Percentiles rank a stretch among this genome's conserved stretches.
These are phyloP conservation scores for Drosophila subquinaria DNA, from an alignment of 2,888 invertebrate species.

Conservation along the genomic window DNA sequence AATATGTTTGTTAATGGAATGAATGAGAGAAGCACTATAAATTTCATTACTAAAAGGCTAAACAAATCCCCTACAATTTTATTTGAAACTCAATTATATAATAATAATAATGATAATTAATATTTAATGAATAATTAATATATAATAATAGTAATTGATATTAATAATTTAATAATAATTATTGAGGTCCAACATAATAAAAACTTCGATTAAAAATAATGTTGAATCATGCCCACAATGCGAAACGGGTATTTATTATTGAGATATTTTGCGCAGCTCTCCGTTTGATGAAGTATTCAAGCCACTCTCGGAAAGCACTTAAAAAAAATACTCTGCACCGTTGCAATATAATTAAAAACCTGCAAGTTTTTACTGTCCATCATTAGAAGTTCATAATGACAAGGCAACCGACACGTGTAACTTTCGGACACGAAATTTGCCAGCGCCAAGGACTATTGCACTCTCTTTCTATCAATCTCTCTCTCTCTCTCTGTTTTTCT, in stretches of 20 bases:
- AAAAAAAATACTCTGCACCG: conserved; percentile 19
- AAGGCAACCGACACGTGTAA: conserved; percentile 68
- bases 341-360: conserved; percentile 69
- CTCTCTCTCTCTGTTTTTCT: not conserved
- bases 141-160: too few species aligned
- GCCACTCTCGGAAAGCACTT: conserved; percentile 22
- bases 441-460: conserved; percentile 31
- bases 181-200: too few species aligned
- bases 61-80: too few species aligned
- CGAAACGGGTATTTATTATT: not conserved
- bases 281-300: not conserved
- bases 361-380: conserved; percentile 57
- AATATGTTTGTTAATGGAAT: too few species aligned
- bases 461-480: not conserved
- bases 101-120: too few species aligned
- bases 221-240: too few species aligned
- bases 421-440: conserved; percentile 32
- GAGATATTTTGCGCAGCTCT: not conserved
- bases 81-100: too few species aligned
- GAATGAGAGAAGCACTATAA: too few species aligned
- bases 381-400: conserved; percentile 61
- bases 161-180: too few species aligned
- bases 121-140: too few species aligned
- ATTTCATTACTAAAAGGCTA: too few species aligned
- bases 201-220: too few species aligned